These are phyloP conservation scores for Chloroclystis v-ata DNA, from an alignment of 2,888 invertebrate species.

Conservation along the genomic window DNA sequence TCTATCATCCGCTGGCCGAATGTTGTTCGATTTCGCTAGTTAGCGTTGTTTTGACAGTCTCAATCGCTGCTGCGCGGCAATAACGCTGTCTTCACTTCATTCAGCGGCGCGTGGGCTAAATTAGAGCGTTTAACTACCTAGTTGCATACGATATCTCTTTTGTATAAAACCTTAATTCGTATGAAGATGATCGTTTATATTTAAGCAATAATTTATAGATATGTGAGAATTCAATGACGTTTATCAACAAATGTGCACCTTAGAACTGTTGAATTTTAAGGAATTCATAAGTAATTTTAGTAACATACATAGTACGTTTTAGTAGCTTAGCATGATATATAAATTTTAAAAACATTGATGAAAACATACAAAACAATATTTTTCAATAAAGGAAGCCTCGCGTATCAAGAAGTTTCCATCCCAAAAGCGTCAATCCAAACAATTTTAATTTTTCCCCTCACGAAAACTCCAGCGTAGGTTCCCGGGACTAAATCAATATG, in stretches of 20 bases:
- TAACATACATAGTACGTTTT: too few species aligned
- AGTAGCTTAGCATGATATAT: too few species aligned
- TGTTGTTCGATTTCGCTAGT: conserved; percentile 69
- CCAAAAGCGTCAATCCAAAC: conserved; percentile 51
- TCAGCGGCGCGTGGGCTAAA: conserved; percentile 44
- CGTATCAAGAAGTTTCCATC: conserved; percentile 29
- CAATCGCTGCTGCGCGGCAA: conserved; percentile 57
- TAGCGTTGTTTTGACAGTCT: conserved; percentile 73
- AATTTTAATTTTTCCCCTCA: conserved; percentile 42
- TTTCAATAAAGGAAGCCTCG: conserved; percentile 5
- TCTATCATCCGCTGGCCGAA: conserved; percentile 70
- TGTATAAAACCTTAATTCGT: conserved; percentile 27
- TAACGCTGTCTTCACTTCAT: conserved; percentile 65
- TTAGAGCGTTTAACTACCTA: conserved; percentile 39
- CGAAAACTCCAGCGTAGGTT: conserved; percentile 50
- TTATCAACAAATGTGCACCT: conserved; percentile 9
- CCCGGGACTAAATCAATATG: conserved; percentile 77
- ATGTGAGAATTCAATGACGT: conserved; percentile 9
- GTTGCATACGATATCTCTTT: conserved; percentile 35
- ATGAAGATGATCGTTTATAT: conserved; percentile 21
- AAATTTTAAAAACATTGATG: neutral
- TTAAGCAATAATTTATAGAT: conserved; percentile 9
- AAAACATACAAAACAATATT: conserved; percentile 4
- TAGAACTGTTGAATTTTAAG: conserved; percentile 12
- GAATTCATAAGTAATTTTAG: conserved; percentile 1